These are phyloP conservation scores for Embidobia sp. DNA, from an alignment of 2,888 invertebrate genomes.

Conservation along the genomic window DNA sequence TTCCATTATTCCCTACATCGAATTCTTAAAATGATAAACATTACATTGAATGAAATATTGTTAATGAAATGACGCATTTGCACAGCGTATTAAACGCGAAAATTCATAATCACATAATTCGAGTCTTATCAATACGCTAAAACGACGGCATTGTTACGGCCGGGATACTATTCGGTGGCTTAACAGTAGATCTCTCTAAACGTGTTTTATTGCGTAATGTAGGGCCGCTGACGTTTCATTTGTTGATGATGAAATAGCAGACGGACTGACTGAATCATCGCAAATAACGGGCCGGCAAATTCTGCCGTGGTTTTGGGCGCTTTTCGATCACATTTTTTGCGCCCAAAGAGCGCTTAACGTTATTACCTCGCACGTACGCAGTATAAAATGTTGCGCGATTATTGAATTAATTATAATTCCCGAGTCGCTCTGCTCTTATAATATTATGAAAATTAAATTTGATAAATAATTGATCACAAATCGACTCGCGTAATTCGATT, in stretches of 20 bases:
- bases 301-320: conserved; percentile 5
- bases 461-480: conserved; percentile 24
- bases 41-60: no score
- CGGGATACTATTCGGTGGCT: conserved; percentile 9
- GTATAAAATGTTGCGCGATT: conserved; percentile 20
- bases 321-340: conserved; percentile 26
- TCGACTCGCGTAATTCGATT: conserved; percentile 6
- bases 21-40: no score
- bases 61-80: no score
- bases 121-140: conserved; percentile 5
- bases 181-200: conserved; percentile 34
- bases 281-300: conserved; percentile 27
- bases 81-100: no score
- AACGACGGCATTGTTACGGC: conserved; percentile 24
- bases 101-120: no score
- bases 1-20: no score
- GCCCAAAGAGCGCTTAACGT: conserved; percentile 8
- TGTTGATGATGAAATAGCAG: conserved; percentile 55
- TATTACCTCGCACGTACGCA: conserved; percentile 20
- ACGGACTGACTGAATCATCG: conserved; percentile 24
- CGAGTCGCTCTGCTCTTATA: conserved; percentile 14
- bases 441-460: conserved; percentile 33
- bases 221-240: conserved; percentile 57
- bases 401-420: conserved; percentile 37
- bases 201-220: conserved; percentile 46